phyloP scores from a whole-genome alignment of 2,113 vertebrate genomes.

The Trematomus loennbergii region DNA sequence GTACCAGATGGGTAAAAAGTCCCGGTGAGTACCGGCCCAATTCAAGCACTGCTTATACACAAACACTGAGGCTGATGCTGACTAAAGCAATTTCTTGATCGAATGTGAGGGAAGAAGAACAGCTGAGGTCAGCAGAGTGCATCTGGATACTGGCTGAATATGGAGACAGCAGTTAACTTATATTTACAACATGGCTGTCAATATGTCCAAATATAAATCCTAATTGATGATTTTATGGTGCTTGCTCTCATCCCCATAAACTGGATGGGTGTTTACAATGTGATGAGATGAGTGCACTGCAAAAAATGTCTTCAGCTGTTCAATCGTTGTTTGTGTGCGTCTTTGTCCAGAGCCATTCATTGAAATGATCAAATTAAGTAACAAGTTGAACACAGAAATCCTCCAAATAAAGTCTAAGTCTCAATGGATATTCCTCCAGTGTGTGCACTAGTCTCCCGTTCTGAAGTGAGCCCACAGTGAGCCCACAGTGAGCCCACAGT shows the following conservation, averaged over 20 bases:
- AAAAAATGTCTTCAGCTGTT: background rate
- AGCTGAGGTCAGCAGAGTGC: constrained; percentile 20
- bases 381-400: background rate
- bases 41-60: too few relatives aligned
- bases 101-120: constrained; percentile 13
- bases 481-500: background rate
- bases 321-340: background rate
- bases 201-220: background rate
- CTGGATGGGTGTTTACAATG: background rate
- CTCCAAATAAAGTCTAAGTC: background rate
- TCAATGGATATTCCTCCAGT: background rate
- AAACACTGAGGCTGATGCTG: constrained; percentile 15
- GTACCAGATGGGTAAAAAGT: too few relatives aligned
- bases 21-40: too few relatives aligned
- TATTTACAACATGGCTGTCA: constrained; percentile 13
- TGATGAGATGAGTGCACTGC: background rate
- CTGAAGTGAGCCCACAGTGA: background rate
- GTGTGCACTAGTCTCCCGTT: background rate
- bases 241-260: background rate
- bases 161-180: background rate
- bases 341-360: background rate
- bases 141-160: background rate
- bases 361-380: background rate
- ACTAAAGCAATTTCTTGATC: constrained; percentile 21
- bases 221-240: background rate